These are phyloP conservation scores for Pseudorasbora parva DNA, from an alignment of 2,113 vertebrate species.

Conservation along the genomic window DNA sequence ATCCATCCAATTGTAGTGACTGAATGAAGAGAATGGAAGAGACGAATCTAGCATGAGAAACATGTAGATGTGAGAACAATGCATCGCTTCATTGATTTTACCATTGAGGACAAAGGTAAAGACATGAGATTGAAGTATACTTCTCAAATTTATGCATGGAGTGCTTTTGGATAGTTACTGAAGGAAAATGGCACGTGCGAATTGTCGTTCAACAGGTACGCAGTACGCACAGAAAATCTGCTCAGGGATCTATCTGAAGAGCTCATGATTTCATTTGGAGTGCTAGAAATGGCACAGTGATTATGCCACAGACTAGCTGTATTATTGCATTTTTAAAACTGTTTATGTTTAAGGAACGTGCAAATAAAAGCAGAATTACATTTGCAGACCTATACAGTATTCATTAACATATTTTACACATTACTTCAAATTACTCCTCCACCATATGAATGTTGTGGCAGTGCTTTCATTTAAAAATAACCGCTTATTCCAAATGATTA, in stretches of 20 bases:
- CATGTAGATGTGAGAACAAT: conserved; percentile 11
- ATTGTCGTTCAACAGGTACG: neutral
- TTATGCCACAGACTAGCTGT: neutral
- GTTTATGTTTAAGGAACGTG: neutral
- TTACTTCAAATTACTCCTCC: neutral
- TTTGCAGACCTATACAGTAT: neutral
- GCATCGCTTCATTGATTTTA: neutral
- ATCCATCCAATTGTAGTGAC: conserved; percentile 10
- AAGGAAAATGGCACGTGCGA: neutral
- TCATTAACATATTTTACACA: conserved; percentile 7
- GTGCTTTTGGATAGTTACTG: neutral
- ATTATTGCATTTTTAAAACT: neutral
- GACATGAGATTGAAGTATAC: too few relatives aligned
- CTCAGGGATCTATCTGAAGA: neutral
- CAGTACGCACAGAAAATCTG: neutral
- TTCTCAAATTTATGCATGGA: neutral
- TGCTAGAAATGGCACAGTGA: neutral
- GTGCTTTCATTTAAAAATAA: neutral
- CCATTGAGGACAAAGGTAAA: neutral
- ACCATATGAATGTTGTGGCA: neutral
- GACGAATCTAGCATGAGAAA: neutral
- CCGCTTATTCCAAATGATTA: conserved; percentile 3
- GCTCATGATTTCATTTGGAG: neutral
- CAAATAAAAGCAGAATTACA: neutral
- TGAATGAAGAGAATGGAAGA: conserved; percentile 19